Evolutionary conservation across 2,888 invertebrate genomes (phyloP).

Genomic region (Dynastes maya): DNA sequence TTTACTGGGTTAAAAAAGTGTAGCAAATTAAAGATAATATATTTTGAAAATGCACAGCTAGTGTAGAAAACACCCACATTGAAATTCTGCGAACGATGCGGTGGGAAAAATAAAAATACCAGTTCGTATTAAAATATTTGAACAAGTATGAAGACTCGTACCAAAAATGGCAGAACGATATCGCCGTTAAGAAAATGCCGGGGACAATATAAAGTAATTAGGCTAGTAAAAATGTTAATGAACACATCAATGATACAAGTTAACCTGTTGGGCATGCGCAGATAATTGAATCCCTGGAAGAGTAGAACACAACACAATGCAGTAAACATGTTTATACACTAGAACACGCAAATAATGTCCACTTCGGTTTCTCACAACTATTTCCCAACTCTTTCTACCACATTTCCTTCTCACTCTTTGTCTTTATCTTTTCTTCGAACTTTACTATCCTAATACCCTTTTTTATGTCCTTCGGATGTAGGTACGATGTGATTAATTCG

Average conservation of each 20-base stretch:
- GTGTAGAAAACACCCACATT: constrained; percentile 44
- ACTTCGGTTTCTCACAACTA: constrained; percentile 18
- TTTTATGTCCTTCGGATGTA: not conserved
- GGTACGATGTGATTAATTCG: not conserved
- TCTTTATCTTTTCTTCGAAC: not conserved
- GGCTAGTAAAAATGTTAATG: constrained; percentile 50
- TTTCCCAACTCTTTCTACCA: not conserved
- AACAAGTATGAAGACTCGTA: constrained; percentile 41
- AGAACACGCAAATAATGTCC: constrained; percentile 33
- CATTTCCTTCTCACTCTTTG: no score
- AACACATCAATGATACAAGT: constrained; percentile 48
- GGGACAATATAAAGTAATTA: constrained; percentile 49
- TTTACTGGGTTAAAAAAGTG: constrained; percentile 6
- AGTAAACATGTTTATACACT: constrained; percentile 48
- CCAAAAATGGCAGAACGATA: constrained; percentile 46
- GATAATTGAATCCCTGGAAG: constrained; percentile 40
- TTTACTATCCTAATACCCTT: not conserved
- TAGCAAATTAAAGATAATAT: constrained; percentile 40
- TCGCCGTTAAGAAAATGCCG: constrained; percentile 45
- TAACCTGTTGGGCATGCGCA: constrained; percentile 41
- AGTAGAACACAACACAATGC: constrained; percentile 20
- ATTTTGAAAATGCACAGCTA: constrained; percentile 35
- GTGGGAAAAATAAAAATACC: constrained; percentile 35
- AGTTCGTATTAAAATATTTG: constrained; percentile 48
- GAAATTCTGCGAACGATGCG: constrained; percentile 37